Evolutionary conservation across 2,888 invertebrate species (phyloP), one percentile per base, ranked within the genome.

Genomic region (Oligia strigilis): DNA sequence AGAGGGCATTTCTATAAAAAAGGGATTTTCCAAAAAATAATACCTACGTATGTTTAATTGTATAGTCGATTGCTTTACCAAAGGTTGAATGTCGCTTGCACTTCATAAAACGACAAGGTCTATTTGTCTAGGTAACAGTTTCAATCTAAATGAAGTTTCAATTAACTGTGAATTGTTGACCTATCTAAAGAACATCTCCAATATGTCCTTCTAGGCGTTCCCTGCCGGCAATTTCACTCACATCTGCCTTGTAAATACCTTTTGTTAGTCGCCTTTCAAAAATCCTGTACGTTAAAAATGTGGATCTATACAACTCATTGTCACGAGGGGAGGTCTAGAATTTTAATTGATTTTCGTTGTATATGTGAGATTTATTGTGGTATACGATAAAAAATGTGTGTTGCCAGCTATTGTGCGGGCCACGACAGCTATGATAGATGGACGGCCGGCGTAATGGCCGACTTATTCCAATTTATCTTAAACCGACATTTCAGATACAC

Each of bases 391-490:
- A 83, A 87, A 84, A 78, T 71, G 49, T 76, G 79, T 81, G 81
- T 62, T 75, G 77, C 80, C 36, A 19, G 81, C 85, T 88, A 87
- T 89, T 89, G 88, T 88, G 81, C 78, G 75, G 52, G 40, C 14
- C 77, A 40, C 67, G 87, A 88, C 88, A 83, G 89, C 81, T 84
- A 92, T 94, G 94, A 94, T 94, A 90, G 93, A 94, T 94, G 92
- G 89, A 85, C 86, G 85, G 74, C 73, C 84, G 77, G 91, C 90
- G 91, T 91, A 92, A 94, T 92, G 89, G 91, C 84, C 87, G 91
- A 92, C 89, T 92, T 93, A 92, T 91, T 88, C 90, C 91, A 91
- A 92, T 93, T 92, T 90, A 92, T 93, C 93, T 93, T 81, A 88
- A 83, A 89, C 89, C 87, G 89, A 90, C 90, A 89, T 84, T 67